phyloP scores from a whole-genome alignment of 2,888 invertebrate genomes.

The Ceramica pisi region DNA sequence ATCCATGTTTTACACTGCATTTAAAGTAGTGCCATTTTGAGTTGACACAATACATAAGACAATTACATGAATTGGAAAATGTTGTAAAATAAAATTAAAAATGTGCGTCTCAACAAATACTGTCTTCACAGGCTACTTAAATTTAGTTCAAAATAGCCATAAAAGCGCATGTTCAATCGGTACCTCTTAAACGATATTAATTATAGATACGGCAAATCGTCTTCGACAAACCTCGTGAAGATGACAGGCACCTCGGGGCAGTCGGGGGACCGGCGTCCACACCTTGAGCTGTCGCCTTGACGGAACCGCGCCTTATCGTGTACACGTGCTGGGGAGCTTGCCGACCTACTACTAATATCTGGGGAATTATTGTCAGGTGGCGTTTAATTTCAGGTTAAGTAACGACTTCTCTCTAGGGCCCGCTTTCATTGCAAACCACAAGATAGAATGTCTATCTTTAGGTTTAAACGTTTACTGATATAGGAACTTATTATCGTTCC shows the following conservation, averaged over 20 bases:
- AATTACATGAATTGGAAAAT: too few relatives aligned
- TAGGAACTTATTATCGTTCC: too few relatives aligned
- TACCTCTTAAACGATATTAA: constrained; percentile 8
- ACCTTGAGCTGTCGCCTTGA: constrained; percentile 48
- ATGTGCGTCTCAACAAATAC: too few relatives aligned
- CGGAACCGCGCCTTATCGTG: constrained; percentile 35
- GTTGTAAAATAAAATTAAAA: too few relatives aligned
- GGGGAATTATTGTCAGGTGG: not conserved
- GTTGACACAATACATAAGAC: too few relatives aligned
- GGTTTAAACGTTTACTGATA: not conserved
- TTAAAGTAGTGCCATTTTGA: too few relatives aligned
- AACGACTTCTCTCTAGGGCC: not conserved
- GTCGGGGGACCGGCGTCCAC: constrained; percentile 28
- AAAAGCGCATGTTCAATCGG: not conserved
- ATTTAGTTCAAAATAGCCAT: not conserved
- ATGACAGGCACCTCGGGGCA: constrained; percentile 20
- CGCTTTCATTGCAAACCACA: not conserved
- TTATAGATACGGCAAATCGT: constrained; percentile 30
- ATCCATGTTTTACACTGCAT: too few relatives aligned
- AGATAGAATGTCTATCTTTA: not conserved
- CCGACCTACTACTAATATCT: constrained; percentile 18
- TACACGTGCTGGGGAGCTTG: constrained; percentile 12
- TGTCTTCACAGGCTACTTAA: not conserved
- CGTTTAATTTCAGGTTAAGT: not conserved
- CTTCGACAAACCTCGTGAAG: constrained; percentile 38